Evolutionary conservation across 2,797 vertebrate species (phyloP).

Genomic region (Hozukius guyotensis): DNA sequence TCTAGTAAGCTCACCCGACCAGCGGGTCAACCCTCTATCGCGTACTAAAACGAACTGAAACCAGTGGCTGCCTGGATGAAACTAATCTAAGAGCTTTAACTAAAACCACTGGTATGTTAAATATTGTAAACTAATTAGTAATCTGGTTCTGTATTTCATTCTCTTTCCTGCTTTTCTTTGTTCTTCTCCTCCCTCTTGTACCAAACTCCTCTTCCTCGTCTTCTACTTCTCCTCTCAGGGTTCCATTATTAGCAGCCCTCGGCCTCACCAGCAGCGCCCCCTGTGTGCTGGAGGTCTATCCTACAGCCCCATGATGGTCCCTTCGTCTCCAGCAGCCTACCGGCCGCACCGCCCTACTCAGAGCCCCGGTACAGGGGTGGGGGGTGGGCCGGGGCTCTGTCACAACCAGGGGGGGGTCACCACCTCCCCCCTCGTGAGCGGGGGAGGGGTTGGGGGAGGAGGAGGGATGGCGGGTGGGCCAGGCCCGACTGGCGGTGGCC

Average conservation of each 20-base stretch:
- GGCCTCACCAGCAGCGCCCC: constrained; percentile 88
- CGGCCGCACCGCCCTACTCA: constrained; percentile 87
- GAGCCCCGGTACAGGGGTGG: constrained; percentile 88
- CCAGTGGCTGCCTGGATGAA: no score
- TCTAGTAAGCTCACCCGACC: no score
- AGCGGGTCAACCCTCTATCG: no score
- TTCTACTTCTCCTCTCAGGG: constrained; percentile 78
- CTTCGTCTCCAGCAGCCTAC: constrained; percentile 81
- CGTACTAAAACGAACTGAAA: no score
- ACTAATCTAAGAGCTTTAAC: background rate
- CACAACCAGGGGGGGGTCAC: constrained; percentile 77
- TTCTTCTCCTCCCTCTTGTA: background rate
- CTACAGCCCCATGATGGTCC: constrained; percentile 73
- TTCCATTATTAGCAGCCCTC: constrained; percentile 94
- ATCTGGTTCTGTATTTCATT: background rate
- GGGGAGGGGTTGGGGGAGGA: constrained; percentile 69
- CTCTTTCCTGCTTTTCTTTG: background rate
- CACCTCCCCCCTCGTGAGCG: constrained; percentile 71
- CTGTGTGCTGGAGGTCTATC: constrained; percentile 76
- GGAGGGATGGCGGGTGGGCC: constrained; percentile 67
- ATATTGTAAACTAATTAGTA: background rate
- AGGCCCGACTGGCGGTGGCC: constrained; percentile 74
- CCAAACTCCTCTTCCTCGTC: background rate
- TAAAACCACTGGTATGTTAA: background rate
- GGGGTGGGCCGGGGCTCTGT: constrained; percentile 91